These are phyloP conservation scores for Tinea trinotella DNA, from an alignment of 2,888 invertebrate species.

Conservation along the genomic window DNA sequence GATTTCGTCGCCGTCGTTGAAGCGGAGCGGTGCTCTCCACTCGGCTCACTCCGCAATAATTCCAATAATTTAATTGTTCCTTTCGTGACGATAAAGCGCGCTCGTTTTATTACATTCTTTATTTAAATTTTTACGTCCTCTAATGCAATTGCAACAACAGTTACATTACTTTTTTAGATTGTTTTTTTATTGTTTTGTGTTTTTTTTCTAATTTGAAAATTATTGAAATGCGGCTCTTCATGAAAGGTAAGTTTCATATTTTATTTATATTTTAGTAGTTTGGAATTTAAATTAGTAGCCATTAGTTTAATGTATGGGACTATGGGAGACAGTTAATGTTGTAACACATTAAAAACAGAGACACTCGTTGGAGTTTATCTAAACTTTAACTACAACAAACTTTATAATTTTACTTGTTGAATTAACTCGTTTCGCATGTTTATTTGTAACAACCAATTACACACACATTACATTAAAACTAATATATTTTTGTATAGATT, in stretches of 20 bases:
- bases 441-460: not conserved
- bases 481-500: too few species aligned
- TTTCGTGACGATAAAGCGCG: constrained; percentile 53
- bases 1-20: constrained; percentile 16
- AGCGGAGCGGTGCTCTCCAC: constrained; percentile 20
- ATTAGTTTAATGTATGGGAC: not conserved
- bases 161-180: constrained; percentile 48
- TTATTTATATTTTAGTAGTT: not conserved
- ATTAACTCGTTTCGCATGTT: not conserved
- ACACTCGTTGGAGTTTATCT: not conserved
- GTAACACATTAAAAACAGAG: not conserved
- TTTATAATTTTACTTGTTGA: constrained; percentile 1
- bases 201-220: constrained; percentile 33
- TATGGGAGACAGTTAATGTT: not conserved
- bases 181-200: constrained; percentile 48
- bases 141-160: constrained; percentile 65
- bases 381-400: not conserved
- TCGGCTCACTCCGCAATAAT: not conserved
- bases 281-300: not conserved
- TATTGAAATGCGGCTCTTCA: constrained; percentile 24
- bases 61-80: constrained; percentile 50
- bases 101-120: constrained; percentile 56
- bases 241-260: constrained; percentile 47
- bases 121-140: constrained; percentile 54
- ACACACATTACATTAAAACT: not conserved